Conservation (phyloP, 2,797 vertebrate genomes). For the Macroramphosus scolopax region DNA sequence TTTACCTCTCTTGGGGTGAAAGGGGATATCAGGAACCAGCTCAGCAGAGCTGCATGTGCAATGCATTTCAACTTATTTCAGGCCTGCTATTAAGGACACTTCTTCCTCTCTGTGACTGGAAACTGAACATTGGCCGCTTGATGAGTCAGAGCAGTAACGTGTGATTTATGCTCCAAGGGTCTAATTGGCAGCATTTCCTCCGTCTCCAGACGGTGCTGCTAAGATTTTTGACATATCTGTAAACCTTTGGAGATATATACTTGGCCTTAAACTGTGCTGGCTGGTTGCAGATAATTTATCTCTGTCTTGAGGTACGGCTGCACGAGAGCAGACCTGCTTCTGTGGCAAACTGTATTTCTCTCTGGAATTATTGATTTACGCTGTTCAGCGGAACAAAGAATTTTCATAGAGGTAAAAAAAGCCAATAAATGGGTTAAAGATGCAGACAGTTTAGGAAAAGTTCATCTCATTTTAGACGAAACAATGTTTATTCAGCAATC, state of each 20-base stretch:
- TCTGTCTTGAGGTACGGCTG: slow-evolving; percentile 51
- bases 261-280: slow-evolving; percentile 57
- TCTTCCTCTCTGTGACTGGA: slow-evolving; percentile 46
- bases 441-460: slow-evolving; percentile 27
- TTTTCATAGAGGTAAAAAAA: slow-evolving; percentile 18
- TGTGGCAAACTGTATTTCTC: slow-evolving; percentile 52
- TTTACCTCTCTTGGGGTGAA: slow-evolving; percentile 27
- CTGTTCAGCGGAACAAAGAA: slow-evolving; percentile 46
- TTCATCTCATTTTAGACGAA: slow-evolving; percentile 48
- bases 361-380: slow-evolving; percentile 65
- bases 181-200: slow-evolving; percentile 66
- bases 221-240: slow-evolving; percentile 63
- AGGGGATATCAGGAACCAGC: slow-evolving; percentile 25
- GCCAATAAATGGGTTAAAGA: slow-evolving; percentile 34
- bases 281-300: slow-evolving; percentile 65
- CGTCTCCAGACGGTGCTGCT: slow-evolving; percentile 50
- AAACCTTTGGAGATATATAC: slow-evolving; percentile 67
- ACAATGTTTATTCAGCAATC: slow-evolving; percentile 29
- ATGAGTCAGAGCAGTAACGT: slow-evolving; percentile 62
- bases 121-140: slow-evolving; percentile 41
- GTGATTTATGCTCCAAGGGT: slow-evolving; percentile 71
- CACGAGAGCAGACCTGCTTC: slow-evolving; percentile 61
- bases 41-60: slow-evolving; percentile 13
- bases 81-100: slow-evolving; percentile 42
- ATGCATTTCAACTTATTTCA: slow-evolving; percentile 30